Evolutionary conservation across 2,888 invertebrate genomes (phyloP).

Genomic region (Drosophila mimica): DNA sequence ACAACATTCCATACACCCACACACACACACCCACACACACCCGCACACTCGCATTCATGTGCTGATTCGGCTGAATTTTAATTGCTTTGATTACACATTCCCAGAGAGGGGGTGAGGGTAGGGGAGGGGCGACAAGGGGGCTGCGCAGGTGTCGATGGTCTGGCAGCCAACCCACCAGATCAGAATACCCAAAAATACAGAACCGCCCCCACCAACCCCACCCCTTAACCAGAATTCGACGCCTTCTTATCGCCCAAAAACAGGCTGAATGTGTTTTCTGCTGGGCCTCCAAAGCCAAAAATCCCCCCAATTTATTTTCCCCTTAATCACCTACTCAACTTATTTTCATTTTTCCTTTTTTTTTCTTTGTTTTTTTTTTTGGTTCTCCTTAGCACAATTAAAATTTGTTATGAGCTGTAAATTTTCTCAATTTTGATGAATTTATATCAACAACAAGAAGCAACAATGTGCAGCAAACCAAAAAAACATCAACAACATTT

Average conservation of each 20-base stretch:
- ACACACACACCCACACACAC: slow-evolving; percentile 2
- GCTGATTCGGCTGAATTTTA: slow-evolving; percentile 49
- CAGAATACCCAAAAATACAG: slow-evolving; percentile 8
- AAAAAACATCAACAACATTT: slow-evolving; percentile 13
- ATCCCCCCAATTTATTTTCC: not conserved
- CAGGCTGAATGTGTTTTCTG: slow-evolving; percentile 38
- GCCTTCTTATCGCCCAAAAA: slow-evolving; percentile 44
- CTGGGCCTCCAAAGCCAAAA: slow-evolving; percentile 6
- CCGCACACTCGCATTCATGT: not conserved
- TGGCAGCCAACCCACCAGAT: not conserved
- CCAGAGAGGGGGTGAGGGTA: not conserved
- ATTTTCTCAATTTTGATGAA: slow-evolving; percentile 76
- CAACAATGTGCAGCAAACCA: slow-evolving; percentile 47
- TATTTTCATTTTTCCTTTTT: not conserved
- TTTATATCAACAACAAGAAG: slow-evolving; percentile 56
- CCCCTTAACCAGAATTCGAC: slow-evolving; percentile 48
- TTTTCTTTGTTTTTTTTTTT: slow-evolving; percentile 7
- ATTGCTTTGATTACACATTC: slow-evolving; percentile 61
- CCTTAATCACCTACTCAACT: slow-evolving; percentile 2
- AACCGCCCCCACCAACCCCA: slow-evolving; percentile 12
- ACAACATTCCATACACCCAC: slow-evolving; percentile 29
- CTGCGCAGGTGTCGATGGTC: slow-evolving; percentile 46
- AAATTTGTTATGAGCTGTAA: slow-evolving; percentile 77
- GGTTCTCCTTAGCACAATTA: slow-evolving; percentile 67
- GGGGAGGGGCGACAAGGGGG: not conserved